A percentile compares a stretch with the other conserved stretches of the same genome.
These are phyloP conservation scores for Gymnosoma rotundatum DNA, from an alignment of 2,888 invertebrate genomes.

Conservation along the genomic window DNA sequence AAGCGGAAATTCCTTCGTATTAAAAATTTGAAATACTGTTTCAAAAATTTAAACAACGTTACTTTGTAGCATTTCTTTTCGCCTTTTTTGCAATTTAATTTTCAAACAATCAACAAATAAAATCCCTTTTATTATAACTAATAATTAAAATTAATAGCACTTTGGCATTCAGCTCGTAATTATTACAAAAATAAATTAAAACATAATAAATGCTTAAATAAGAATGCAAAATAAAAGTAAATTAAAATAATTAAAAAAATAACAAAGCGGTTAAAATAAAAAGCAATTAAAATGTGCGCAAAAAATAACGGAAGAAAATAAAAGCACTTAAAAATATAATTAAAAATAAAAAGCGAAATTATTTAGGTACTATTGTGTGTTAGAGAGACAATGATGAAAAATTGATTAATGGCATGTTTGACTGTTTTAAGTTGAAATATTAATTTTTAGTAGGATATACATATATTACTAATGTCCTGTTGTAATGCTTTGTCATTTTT, in stretches of 20 bases:
- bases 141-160: slow-evolving; percentile 63
- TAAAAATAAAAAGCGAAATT: slow-evolving; percentile 37
- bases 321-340: slow-evolving; percentile 37
- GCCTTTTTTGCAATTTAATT: slow-evolving; percentile 16
- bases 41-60: too few relatives aligned
- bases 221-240: slow-evolving; percentile 48
- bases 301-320: slow-evolving; percentile 43
- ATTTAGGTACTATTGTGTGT: slow-evolving; percentile 62
- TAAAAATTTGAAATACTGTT: too few relatives aligned
- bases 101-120: slow-evolving; percentile 9
- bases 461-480: slow-evolving; percentile 5
- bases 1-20: neutral
- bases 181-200: slow-evolving; percentile 25
- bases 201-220: slow-evolving; percentile 30
- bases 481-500: slow-evolving; percentile 67
- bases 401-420: slow-evolving; percentile 30
- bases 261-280: slow-evolving; percentile 64
- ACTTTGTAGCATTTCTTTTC: neutral
- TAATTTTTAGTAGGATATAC: slow-evolving; percentile 27
- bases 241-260: slow-evolving; percentile 63
- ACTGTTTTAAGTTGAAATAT: slow-evolving; percentile 14
- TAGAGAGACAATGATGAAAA: slow-evolving; percentile 25
- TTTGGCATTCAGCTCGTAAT: slow-evolving; percentile 67
- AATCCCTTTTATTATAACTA: slow-evolving; percentile 25
- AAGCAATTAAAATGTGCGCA: slow-evolving; percentile 64